Percentiles rank a stretch among this genome's conserved stretches.
Evolutionary conservation across 1,140 invertebrate species (phyloP).

Genomic region (Gryon sp.): DNA sequence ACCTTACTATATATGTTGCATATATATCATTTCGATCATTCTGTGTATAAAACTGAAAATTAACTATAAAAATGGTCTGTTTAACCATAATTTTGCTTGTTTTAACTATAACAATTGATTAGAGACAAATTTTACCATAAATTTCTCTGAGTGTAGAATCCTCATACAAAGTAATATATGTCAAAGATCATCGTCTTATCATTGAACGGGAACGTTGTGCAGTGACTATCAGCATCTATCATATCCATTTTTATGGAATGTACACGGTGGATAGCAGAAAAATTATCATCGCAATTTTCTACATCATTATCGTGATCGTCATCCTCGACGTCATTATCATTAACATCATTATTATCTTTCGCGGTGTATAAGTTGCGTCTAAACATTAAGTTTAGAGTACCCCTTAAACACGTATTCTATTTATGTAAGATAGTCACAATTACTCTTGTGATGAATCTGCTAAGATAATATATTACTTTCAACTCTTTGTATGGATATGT

Average conservation of each 20-base stretch:
- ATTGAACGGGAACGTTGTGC: no score
- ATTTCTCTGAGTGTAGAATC: no score
- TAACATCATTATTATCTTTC: constrained; percentile 29
- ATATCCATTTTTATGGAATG: constrained; percentile 51
- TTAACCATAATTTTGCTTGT: no score
- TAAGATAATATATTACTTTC: constrained; percentile 46
- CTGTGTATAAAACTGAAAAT: no score
- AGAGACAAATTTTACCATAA: no score
- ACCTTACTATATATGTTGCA: no score
- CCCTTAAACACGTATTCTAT: constrained; percentile 31
- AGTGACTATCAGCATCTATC: constrained; percentile 44
- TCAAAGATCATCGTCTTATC: no score
- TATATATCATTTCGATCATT: no score
- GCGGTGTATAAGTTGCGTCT: constrained; percentile 35
- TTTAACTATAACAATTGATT: no score
- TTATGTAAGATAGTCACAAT: constrained; percentile 53
- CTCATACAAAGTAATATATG: no score
- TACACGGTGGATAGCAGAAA: constrained; percentile 20
- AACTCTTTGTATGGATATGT: constrained; percentile 41
- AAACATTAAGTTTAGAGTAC: constrained; percentile 54
- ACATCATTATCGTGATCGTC: constrained; percentile 48
- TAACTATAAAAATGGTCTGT: no score
- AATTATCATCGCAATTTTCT: constrained; percentile 43
- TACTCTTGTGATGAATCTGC: constrained; percentile 54
- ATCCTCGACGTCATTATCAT: constrained; percentile 38